Evolutionary conservation across 2,888 invertebrate genomes (phyloP), one percentile per base, ranked within the genome.

Genomic region (Tridacna crocea): DNA sequence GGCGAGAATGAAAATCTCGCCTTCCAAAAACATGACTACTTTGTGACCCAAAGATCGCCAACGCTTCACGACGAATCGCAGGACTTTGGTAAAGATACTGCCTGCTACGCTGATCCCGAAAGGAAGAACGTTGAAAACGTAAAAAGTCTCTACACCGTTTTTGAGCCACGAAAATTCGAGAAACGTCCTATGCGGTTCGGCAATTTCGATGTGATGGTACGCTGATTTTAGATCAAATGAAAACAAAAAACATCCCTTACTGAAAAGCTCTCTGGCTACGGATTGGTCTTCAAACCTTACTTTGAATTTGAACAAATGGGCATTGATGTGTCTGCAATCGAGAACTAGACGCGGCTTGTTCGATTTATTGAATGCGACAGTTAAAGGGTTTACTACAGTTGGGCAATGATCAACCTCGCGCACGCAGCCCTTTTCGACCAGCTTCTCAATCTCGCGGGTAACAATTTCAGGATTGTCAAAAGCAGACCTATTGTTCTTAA

Each of bases 31-130:
- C 63, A 83, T 60, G 19, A 87, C 51, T 8, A 87, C 58, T 61
- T 75, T 87, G 8, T 61, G 47, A 27, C 85, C 81, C 26, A 63
- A 15, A 22, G 77, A 63, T 55, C 84, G 73, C 73, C 77, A 83
- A 51, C 73, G 19, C 74, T 79, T 83, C 0, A 85, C 66, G 22
- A 79, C 65, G 26, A 72, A 79, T 72, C 78, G 55, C 24, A 79
- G 17, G 13, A 82, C 36, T 61, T 87, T 84, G 0, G 84, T 79
- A 72, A 85, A 87, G 19, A 85, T 84, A 46, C 27, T 79, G 15
- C 86, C 83, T 11, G 86, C 81, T 0, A 75, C 80, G 19, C 78
- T 65, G 11, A 88, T 46, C n/a, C 84, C 85, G 60, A 83, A 88
- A 3, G 80, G 63, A n/a, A 88, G 55, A 60, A 85, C 88, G 27